Base-by-base conservation (phyloP, 2,797 vertebrate genomes). In the Perodicticus potto region DNA sequence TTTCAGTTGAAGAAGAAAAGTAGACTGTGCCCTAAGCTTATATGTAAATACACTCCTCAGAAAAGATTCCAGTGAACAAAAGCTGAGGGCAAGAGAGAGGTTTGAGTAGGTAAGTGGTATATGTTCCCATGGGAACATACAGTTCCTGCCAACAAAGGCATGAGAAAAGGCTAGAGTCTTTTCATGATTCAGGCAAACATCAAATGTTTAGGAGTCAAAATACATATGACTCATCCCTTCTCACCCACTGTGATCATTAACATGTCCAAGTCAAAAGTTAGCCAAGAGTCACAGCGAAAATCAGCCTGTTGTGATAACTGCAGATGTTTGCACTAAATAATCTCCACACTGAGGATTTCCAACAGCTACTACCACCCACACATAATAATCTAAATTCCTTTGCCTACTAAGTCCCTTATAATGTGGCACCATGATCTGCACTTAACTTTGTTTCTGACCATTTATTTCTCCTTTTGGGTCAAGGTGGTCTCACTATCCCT, bases 161-260 rank as follows among this genome's bases (percentile, higher is more conserved):
- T 65, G 94, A 82, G 94, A 94, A 96, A 93, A 95, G 43, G 29
- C 72, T 70, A 14, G 80, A 92, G 72, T 97, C 74, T 85, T 97
- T 91, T 78, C 95, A 55, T 96, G 95, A 92, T 95, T 97, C 93
- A 96, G 88, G 78, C 77, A 93, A 87, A 96, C 95, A 94, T 87
- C 61, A 77, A 70, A 88, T 95, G 70, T 88, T 61, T 86, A 92
- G n/a, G 29, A 97, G 53, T 87, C 83, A 87, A 94, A 96, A 97
- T 43, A 81, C 27, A 85, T 78, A 86, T 92, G 95, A 97, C 45
- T 97, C 94, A 97, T 92, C 69, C 22, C 32, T 57, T 89, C 65
- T 91, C 67, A 57, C 72, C 13, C 27, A 65, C 67, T n/a, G 22
- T 7, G 20, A 65, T 80, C 53, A 81, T 77, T 67, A 86, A 25